Evolutionary conservation across 2,113 vertebrate genomes (phyloP).

Genomic region (Microcebus griseorufus): DNA sequence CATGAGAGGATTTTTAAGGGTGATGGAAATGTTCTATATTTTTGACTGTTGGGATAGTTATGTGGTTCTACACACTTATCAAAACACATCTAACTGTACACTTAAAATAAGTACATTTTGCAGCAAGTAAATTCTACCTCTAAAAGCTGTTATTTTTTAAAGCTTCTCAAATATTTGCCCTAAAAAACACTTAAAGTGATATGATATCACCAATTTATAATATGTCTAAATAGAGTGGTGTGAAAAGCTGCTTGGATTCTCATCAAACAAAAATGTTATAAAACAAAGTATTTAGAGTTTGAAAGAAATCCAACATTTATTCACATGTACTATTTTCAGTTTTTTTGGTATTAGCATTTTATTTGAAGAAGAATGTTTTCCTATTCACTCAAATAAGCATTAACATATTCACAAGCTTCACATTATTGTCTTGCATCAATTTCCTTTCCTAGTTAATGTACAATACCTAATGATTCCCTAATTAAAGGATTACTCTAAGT

Average conservation of each 20-base stretch:
- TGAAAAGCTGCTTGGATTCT: not conserved
- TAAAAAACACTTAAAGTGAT: conserved; percentile 10
- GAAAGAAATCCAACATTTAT: conserved; percentile 14
- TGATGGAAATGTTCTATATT: not conserved
- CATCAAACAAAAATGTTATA: conserved; percentile 5
- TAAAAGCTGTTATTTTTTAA: conserved; percentile 14
- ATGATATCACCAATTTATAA: not conserved
- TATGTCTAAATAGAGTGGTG: not conserved
- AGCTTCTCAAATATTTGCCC: not conserved
- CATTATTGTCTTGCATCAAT: not conserved
- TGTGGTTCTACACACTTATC: not conserved
- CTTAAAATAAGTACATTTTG: not conserved
- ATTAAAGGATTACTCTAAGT: not conserved
- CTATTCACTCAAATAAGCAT: conserved; percentile 6
- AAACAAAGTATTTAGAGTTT: conserved; percentile 34
- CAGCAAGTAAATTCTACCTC: not conserved
- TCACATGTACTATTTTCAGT: conserved; percentile 5
- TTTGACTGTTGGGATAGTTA: not conserved
- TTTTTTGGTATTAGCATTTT: conserved; percentile 28
- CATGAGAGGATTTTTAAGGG: not conserved
- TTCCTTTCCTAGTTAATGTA: not conserved
- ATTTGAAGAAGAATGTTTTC: conserved; percentile 18
- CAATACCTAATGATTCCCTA: not conserved
- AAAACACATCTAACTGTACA: not conserved
- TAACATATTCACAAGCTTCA: not conserved